A percentile compares a stretch with the other conserved stretches of the same genome.
These are phyloP conservation scores for Erebia epiphron DNA, from an alignment of 2,888 invertebrate species.

Conservation along the genomic window DNA sequence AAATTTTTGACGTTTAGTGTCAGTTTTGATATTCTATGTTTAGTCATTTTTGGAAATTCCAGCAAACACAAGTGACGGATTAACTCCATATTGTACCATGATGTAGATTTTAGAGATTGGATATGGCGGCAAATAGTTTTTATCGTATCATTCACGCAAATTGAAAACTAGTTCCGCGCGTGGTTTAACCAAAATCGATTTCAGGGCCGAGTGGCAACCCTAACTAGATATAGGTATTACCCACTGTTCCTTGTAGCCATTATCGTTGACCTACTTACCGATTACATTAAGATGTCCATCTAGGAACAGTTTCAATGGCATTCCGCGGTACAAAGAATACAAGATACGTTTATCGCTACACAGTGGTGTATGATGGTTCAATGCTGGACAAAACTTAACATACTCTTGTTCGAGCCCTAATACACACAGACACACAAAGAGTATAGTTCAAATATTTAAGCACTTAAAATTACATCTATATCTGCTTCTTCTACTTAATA, in stretches of 20 bases:
- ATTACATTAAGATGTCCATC: conserved; percentile 11
- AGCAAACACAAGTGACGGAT: neutral
- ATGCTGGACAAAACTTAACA: conserved; percentile 38
- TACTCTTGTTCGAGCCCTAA: too few species aligned
- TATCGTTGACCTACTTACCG: neutral
- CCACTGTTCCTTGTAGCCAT: neutral
- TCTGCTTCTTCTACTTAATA: too few species aligned
- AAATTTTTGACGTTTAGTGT: too few species aligned
- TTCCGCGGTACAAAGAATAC: conserved; percentile 6
- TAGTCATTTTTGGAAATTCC: too few species aligned
- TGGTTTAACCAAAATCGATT: neutral
- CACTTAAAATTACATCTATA: too few species aligned
- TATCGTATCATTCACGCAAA: neutral
- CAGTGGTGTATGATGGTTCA: conserved; percentile 39
- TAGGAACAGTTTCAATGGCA: conserved; percentile 16
- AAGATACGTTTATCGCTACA: conserved; percentile 23
- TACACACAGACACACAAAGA: too few species aligned
- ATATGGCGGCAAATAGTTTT: neutral
- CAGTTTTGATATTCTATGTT: too few species aligned
- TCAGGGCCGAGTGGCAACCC: conserved; percentile 1
- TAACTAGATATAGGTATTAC: neutral
- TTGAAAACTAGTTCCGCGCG: neutral
- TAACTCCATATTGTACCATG: neutral
- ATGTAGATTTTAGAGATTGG: neutral
- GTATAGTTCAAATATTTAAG: too few species aligned